These are phyloP conservation scores for Pitta sordida DNA, from an alignment of 2,113 vertebrate genomes.

Conservation along the genomic window DNA sequence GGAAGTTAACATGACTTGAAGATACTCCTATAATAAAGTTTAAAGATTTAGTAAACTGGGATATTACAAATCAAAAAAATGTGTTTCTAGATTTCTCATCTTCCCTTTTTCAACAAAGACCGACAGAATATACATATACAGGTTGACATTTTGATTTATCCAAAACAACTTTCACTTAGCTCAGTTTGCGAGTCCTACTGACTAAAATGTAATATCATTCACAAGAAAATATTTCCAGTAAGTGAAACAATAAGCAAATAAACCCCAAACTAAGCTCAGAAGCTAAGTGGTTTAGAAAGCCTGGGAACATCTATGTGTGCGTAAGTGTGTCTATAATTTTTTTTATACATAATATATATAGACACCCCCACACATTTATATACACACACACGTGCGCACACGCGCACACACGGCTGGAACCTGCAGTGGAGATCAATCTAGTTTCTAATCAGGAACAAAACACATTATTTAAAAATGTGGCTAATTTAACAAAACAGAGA, in stretches of 20 bases:
- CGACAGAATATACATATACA: slow-evolving; percentile 72
- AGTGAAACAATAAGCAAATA: slow-evolving; percentile 75
- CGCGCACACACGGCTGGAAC: slow-evolving; percentile 55
- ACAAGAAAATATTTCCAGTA: slow-evolving; percentile 69
- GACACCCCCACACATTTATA: slow-evolving; percentile 65
- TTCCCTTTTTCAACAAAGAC: slow-evolving; percentile 75
- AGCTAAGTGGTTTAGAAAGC: slow-evolving; percentile 73
- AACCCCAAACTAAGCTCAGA: slow-evolving; percentile 72
- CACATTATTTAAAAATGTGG: slow-evolving; percentile 71
- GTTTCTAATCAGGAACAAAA: slow-evolving; percentile 72
- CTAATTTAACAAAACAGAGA: slow-evolving; percentile 79
- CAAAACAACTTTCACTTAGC: slow-evolving; percentile 72
- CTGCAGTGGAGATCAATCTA: slow-evolving; percentile 63
- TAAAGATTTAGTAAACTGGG: slow-evolving; percentile 65
- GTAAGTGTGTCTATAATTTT: neutral
- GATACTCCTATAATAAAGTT: slow-evolving; percentile 57
- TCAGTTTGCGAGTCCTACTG: slow-evolving; percentile 64
- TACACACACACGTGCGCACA: slow-evolving; percentile 36
- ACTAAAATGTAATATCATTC: slow-evolving; percentile 71
- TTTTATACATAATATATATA: slow-evolving; percentile 60
- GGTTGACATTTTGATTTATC: slow-evolving; percentile 64
- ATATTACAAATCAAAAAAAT: slow-evolving; percentile 66
- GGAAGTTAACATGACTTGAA: slow-evolving; percentile 47
- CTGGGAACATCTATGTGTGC: slow-evolving; percentile 55
- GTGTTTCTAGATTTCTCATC: slow-evolving; percentile 65